phyloP scores from a whole-genome alignment of 2,797 vertebrate species.

The Ceyx erithaca region DNA sequence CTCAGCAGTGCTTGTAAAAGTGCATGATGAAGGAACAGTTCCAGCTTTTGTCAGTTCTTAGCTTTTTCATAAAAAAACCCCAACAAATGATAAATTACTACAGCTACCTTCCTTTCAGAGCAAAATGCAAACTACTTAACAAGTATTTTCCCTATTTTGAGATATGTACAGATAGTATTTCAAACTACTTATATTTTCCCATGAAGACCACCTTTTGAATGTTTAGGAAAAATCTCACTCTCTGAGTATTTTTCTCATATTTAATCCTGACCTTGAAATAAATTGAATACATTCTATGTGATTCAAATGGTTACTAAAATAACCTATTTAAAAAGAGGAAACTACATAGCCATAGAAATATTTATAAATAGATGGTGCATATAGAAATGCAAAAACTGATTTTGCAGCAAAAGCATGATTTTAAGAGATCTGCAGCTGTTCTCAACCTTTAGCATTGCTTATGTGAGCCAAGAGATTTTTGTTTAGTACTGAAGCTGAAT shows the following conservation, averaged over 20 bases:
- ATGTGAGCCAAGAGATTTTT: conserved; percentile 74
- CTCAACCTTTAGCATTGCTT: conserved; percentile 75
- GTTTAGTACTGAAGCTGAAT: conserved; percentile 74
- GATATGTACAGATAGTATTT: background rate
- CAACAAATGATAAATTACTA: background rate
- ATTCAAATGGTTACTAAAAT: conserved; percentile 47
- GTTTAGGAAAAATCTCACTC: background rate
- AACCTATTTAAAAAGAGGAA: conserved; percentile 29
- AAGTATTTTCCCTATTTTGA: background rate
- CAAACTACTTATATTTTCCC: background rate
- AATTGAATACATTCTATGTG: conserved; percentile 8
- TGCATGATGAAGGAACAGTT: background rate
- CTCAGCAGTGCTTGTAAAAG: background rate
- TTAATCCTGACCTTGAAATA: conserved; percentile 34
- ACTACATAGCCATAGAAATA: conserved; percentile 45
- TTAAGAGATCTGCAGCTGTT: conserved; percentile 76
- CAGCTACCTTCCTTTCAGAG: background rate
- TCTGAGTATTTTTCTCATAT: background rate
- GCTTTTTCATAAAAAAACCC: background rate
- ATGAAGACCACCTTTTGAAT: background rate
- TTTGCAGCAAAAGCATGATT: conserved; percentile 75
- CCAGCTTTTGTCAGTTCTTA: background rate
- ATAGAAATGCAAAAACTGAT: conserved; percentile 71
- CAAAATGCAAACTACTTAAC: background rate
- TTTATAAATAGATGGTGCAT: conserved; percentile 70